A percentile compares a stretch with the other conserved stretches of the same genome.
phyloP scores from a whole-genome alignment of 2,113 vertebrate genomes.

The Acrocephalus kingi region DNA sequence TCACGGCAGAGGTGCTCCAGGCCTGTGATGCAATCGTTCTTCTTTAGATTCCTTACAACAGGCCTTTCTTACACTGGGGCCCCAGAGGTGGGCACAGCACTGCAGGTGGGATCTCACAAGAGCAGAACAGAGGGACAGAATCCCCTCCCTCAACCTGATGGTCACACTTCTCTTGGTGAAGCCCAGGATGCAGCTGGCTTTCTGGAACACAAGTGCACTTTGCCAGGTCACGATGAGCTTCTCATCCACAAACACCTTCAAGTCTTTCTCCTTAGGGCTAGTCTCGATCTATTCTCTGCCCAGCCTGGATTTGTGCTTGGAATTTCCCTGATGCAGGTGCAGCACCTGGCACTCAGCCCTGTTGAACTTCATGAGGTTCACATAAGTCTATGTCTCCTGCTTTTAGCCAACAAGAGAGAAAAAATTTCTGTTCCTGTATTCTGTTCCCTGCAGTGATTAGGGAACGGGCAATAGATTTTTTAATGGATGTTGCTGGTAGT shows the following conservation, averaged over 20 bases:
- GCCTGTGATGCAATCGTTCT: background rate
- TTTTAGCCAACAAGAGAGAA: background rate
- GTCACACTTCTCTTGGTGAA: background rate
- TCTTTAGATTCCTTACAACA: background rate
- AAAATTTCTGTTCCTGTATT: background rate
- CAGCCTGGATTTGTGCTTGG: background rate
- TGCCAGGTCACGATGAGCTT: background rate
- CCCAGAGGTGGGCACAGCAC: background rate
- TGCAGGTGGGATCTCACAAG: background rate
- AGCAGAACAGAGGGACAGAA: background rate
- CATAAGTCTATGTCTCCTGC: too few relatives aligned
- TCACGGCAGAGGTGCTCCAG: background rate
- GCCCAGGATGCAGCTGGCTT: background rate
- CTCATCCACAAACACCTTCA: background rate
- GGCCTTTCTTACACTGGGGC: background rate
- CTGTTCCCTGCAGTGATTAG: background rate
- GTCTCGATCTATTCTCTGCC: background rate
- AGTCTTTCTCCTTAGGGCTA: background rate
- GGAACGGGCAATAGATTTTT: background rate
- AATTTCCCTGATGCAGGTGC: background rate
- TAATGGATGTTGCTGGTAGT: background rate
- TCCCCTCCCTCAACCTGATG: background rate
- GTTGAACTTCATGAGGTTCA: background rate
- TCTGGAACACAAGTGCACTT: background rate
- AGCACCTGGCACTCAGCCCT: accelerated